Conservation (phyloP, 2,888 invertebrate genomes). For the Luperina testacea region DNA sequence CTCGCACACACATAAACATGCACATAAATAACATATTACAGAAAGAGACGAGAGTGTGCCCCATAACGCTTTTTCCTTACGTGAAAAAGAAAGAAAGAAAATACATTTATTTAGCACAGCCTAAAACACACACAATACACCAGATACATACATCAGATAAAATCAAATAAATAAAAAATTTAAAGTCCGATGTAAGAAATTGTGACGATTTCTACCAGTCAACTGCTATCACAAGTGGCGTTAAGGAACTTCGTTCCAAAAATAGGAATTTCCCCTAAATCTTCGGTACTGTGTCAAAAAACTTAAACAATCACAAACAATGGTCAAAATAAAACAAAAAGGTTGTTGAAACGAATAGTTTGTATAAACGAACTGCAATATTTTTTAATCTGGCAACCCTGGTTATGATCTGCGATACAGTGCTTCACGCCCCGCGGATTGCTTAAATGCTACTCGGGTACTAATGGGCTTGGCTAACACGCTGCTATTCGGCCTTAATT, state of each 20-base stretch:
- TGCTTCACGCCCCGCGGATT: conserved; percentile 74
- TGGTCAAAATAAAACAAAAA: not conserved
- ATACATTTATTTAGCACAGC: no score
- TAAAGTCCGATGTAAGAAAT: no score
- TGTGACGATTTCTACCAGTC: not conserved
- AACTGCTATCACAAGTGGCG: not conserved
- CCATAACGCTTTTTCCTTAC: not conserved
- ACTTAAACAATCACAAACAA: not conserved
- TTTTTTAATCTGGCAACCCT: conserved; percentile 42
- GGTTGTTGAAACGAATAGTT: not conserved
- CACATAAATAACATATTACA: not conserved
- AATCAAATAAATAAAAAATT: no score
- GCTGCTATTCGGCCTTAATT: conserved; percentile 50
- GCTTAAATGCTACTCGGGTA: conserved; percentile 62
- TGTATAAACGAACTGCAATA: not conserved
- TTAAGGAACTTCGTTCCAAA: not conserved
- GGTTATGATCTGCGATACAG: conserved; percentile 68
- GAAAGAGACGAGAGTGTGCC: not conserved
- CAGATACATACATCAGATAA: no score
- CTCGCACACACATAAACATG: not conserved
- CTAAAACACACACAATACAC: no score
- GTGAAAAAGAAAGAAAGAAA: not conserved
- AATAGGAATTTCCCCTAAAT: not conserved
- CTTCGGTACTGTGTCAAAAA: no score
- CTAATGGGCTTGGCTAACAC: conserved; percentile 59